Evolutionary conservation across 2,797 vertebrate genomes (phyloP).

Genomic region (Paguma larvata): DNA sequence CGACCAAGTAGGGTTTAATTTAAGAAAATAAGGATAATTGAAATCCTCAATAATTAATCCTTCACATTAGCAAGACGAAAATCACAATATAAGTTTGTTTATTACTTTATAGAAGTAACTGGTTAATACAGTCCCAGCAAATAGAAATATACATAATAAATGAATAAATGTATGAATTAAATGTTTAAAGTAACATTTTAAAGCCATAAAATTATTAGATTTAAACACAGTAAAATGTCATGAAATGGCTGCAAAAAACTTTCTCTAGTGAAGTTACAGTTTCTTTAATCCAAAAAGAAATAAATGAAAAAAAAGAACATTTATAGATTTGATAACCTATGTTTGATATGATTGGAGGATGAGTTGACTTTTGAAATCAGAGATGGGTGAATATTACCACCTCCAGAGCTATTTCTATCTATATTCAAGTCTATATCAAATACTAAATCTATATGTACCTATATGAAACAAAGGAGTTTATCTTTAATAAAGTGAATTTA

Average conservation of each 20-base stretch:
- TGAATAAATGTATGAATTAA: not conserved
- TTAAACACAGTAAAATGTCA: not conserved
- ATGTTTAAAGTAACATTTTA: constrained; percentile 4
- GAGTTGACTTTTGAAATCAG: not conserved
- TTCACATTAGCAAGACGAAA: not conserved
- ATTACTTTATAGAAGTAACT: not conserved
- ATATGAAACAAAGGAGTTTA: not conserved
- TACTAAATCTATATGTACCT: not conserved
- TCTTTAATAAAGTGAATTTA: not conserved
- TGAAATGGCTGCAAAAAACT: not conserved
- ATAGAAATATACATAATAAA: not conserved
- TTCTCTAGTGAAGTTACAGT: not conserved
- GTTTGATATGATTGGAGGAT: not conserved
- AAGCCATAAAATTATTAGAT: not conserved
- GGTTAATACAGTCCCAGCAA: not conserved
- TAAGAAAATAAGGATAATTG: not conserved
- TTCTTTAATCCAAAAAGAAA: not conserved
- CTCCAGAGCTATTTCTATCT: not conserved
- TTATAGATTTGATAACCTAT: not conserved
- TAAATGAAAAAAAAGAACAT: not conserved
- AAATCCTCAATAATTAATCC: not conserved
- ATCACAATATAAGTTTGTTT: not conserved
- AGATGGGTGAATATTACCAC: not conserved
- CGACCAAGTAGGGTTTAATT: not conserved
- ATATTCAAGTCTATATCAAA: no score